Conservation (phyloP, 2,888 invertebrate genomes). For the Drosophila leonis region DNA sequence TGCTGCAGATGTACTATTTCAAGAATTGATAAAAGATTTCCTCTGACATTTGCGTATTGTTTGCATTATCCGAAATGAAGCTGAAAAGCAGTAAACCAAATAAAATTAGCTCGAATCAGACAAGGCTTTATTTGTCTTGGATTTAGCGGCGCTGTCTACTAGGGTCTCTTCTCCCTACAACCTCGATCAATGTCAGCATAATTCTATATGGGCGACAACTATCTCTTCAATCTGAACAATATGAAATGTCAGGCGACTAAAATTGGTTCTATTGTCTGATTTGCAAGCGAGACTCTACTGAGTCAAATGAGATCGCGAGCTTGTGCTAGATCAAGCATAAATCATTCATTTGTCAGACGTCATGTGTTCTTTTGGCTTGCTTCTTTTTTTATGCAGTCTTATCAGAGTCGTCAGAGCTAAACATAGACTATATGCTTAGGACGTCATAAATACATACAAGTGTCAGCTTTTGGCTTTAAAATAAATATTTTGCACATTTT, state of each 20-base stretch:
- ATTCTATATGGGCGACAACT: constrained; percentile 17
- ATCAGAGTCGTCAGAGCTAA: constrained; percentile 16
- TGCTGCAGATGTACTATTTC: constrained; percentile 64
- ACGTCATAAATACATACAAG: constrained; percentile 6
- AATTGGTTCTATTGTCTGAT: constrained; percentile 34
- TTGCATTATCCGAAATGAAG: constrained; percentile 38
- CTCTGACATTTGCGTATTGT: constrained; percentile 65
- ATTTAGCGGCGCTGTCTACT: constrained; percentile 28
- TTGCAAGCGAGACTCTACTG: not conserved
- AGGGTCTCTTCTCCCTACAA: constrained; percentile 12
- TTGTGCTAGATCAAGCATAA: not conserved
- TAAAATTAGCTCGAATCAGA: constrained; percentile 13
- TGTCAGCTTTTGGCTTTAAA: not conserved
- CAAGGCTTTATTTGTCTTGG: constrained; percentile 21
- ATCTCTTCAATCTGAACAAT: constrained; percentile 19
- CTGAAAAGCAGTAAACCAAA: not conserved
- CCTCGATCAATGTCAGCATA: constrained; percentile 54
- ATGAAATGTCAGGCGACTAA: constrained; percentile 4
- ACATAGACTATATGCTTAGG: constrained; percentile 2
- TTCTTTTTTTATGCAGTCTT: constrained; percentile 13
- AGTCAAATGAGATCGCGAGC: not conserved
- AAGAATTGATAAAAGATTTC: constrained; percentile 50
- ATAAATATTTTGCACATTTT: constrained; percentile 36
- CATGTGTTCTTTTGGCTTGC: not conserved
- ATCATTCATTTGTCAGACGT: constrained; percentile 23